A percentile compares a stretch with the other conserved stretches of the same genome.
phyloP scores from a whole-genome alignment of 2,113 vertebrate species.

The Cavia aperea region DNA sequence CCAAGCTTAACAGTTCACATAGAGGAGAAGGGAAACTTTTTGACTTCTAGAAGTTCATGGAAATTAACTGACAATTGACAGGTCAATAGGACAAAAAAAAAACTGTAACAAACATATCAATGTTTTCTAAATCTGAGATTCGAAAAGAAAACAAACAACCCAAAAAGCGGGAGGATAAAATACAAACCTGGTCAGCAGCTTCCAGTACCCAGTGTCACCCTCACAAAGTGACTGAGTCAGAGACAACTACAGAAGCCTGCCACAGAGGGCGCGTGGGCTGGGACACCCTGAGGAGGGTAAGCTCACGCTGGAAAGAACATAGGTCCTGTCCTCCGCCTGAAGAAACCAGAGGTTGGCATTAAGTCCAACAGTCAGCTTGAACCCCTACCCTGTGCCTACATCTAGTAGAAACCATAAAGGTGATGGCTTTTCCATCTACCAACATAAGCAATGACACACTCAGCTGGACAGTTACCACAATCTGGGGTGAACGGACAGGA shows the following conservation, averaged over 20 bases:
- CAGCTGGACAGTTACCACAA: not conserved
- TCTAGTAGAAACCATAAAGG: not conserved
- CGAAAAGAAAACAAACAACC: too few species aligned
- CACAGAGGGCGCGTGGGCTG: not conserved
- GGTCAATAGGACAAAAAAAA: not conserved
- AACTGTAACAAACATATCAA: not conserved
- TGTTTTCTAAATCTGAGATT: not conserved
- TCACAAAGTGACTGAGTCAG: not conserved
- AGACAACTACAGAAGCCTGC: not conserved
- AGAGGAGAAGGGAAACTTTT: not conserved
- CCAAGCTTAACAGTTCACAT: slow-evolving; percentile 70
- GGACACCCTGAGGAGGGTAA: not conserved
- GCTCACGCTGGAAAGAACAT: not conserved
- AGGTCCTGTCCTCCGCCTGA: not conserved
- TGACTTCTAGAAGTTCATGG: not conserved
- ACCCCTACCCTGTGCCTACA: not conserved
- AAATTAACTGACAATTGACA: not conserved
- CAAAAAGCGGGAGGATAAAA: not conserved
- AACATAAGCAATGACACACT: not conserved
- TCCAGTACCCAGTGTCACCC: not conserved
- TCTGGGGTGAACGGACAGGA: not conserved
- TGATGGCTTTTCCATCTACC: not conserved
- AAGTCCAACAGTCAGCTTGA: not conserved
- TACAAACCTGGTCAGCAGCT: not conserved
- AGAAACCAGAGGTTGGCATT: not conserved